Base-by-base conservation (phyloP, 2,888 invertebrate genomes). In the Diloba caeruleocephala region DNA sequence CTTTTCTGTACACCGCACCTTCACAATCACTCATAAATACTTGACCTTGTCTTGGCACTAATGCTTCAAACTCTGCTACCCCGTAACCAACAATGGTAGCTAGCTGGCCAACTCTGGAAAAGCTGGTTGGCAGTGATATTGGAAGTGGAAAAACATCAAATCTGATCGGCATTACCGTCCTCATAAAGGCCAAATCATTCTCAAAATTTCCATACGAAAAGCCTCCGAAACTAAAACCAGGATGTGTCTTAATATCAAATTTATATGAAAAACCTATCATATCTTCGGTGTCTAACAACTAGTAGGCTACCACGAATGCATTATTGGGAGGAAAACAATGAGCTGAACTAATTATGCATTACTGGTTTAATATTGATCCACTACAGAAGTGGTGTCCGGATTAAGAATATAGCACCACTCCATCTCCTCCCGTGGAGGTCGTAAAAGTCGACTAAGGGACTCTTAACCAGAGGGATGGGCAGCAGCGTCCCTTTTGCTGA, bases 281-380 rank as follows among this genome's bases (percentile, higher is more conserved):
- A 14, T 14, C 0, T 0, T 6, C 1, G 3, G 7, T 1, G 9
- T 17, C 1, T 10, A 7, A 15, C 10, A 14, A 9, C 26, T 26
- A 15, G n/a, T 14, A 8, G 1, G 25, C 26, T 10, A 7, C 8
- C 7, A 43, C 29, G 9, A 9, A 1, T 3, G 0, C 4, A 3
- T 6, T 9, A 6, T 12, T 2, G 1, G 13, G 0, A 10, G 0
- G 3, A 0, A 34, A 12, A n/a, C 53, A 53, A 14, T 31, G 33
- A 0, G 34, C 55, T 34, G 42, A 9, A 8, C 17, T 31, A 10
- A 53, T n/a, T 6, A 54, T 54, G 33, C 55, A 53, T 23, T 12
- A 2, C 10, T 23, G 7, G 10, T 12, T 29, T 13, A 36, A 8
- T 9, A 53, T 54, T 19, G 34, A 26, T 31, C 55, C 53, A 31